Evolutionary conservation across 2,888 invertebrate species (phyloP).

Genomic region (Hipparchia semele): DNA sequence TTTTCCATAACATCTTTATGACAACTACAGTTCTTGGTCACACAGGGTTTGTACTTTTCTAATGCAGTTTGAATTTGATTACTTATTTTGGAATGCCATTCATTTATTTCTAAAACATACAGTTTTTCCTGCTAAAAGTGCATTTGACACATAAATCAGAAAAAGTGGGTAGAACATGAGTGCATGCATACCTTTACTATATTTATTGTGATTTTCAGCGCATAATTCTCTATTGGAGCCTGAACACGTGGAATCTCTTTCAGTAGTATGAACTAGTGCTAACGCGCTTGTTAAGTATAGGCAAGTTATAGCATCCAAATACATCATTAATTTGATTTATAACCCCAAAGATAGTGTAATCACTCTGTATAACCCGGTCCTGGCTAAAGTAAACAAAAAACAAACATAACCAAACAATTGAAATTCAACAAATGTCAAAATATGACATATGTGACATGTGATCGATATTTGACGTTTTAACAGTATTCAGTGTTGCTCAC

Average conservation of each 20-base stretch:
- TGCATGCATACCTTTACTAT: constrained; percentile 43
- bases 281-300: constrained; percentile 19
- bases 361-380: neutral
- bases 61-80: constrained; percentile 77
- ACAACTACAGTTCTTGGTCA: constrained; percentile 84
- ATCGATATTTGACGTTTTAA: neutral
- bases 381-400: neutral
- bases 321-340: neutral
- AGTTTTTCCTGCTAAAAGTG: neutral
- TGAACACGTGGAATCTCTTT: constrained; percentile 28
- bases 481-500: too few species aligned
- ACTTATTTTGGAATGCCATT: constrained; percentile 65
- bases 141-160: neutral
- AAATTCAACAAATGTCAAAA: neutral
- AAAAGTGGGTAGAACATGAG: neutral
- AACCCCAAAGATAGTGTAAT: too few species aligned
- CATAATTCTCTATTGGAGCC: constrained; percentile 37
- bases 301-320: neutral
- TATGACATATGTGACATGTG: neutral
- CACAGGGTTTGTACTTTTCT: constrained; percentile 81
- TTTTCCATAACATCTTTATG: constrained; percentile 84
- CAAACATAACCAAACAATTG: neutral
- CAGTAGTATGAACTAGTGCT: constrained; percentile 20
- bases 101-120: constrained; percentile 72
- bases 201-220: constrained; percentile 41